Percentiles rank a stretch among this genome's conserved stretches.
phyloP scores from a whole-genome alignment of 2,113 vertebrate genomes.

The Mus musculus region DNA sequence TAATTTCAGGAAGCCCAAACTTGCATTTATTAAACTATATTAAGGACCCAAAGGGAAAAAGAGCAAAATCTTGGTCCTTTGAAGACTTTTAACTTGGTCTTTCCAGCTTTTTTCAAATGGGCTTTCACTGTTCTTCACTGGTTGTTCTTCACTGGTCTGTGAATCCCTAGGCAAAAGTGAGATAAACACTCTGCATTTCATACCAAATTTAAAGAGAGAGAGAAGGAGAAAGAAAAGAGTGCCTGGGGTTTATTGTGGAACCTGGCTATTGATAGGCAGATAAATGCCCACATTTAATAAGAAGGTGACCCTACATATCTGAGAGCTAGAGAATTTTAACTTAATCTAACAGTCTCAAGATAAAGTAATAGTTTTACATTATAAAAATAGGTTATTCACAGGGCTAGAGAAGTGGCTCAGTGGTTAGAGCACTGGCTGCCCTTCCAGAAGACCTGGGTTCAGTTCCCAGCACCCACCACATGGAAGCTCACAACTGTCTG shows the following conservation, averaged over 20 bases:
- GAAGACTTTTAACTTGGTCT: slow-evolving; percentile 40
- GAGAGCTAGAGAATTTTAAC: slow-evolving; percentile 37
- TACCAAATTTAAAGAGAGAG: slow-evolving; percentile 17
- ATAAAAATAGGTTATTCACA: slow-evolving; percentile 33
- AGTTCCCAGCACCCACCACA: too few relatives aligned
- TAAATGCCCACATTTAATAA: slow-evolving; percentile 57
- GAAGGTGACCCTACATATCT: slow-evolving; percentile 17
- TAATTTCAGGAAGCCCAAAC: slow-evolving; percentile 43
- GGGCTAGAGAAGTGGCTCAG: too few relatives aligned
- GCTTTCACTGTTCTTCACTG: slow-evolving; percentile 41
- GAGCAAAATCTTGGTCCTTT: slow-evolving; percentile 44
- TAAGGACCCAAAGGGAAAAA: slow-evolving; percentile 7
- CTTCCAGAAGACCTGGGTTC: too few relatives aligned
- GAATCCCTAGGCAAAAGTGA: slow-evolving; percentile 25
- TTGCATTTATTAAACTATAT: slow-evolving; percentile 55
- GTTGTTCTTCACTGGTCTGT: slow-evolving; percentile 35
- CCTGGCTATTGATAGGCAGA: slow-evolving; percentile 44
- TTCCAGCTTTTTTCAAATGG: slow-evolving; percentile 40
- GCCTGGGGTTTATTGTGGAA: slow-evolving; percentile 1
- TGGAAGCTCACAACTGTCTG: too few relatives aligned
- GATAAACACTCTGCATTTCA: slow-evolving; percentile 52
- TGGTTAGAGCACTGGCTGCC: too few relatives aligned
- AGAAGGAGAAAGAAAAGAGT: not conserved
- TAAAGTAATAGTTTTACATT: slow-evolving; percentile 58
- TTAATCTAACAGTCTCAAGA: slow-evolving; percentile 43